Base-by-base conservation (phyloP, 2,888 invertebrate genomes). In the Hecatera dysodea region DNA sequence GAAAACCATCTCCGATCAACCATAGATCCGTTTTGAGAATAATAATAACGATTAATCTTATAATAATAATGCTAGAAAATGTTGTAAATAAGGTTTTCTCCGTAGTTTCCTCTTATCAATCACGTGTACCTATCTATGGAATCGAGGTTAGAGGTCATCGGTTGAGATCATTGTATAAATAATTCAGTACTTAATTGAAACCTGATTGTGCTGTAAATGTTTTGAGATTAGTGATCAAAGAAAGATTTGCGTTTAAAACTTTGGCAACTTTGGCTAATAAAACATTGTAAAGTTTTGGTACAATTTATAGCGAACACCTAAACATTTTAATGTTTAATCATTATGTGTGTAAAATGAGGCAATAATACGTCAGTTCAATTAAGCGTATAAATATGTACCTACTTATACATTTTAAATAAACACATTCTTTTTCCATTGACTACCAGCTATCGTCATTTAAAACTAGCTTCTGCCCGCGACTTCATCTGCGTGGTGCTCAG, bases 101-200 rank as follows among this genome's bases (percentile, higher is more conserved):
- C 36, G 17, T 42, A 48, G 29, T 52, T 2, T 19, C 29, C 11
- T 33, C 12, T 65, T 66, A 81, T 78, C 81, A 62, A 46, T 56
- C 65, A 70, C 69, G 65, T 78, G 64, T 67, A 56, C 68, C 59
- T 42, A 27, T 60, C 59, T 42, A 27, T 60, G 17, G 19, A 44
- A 48, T 48, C 33, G 56, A 78, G 70, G 74, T 78, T 42, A 78
- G 29, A 65, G 55, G 65, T 65, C 36, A 33, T 9, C 17, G 27
- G 61, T 57, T 66, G 17, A 8, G 42, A 56, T 55, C 33, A 29
- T 39, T 63, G 24, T 48, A 57, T 77, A 76, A 56, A 80, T 80
- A 69, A 76, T 67, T 64, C 22, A 80, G 60, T 67, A n/a, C n/a
- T n/a, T n/a, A 60, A 74, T 29, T 44, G 33, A 33, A 55, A 66